phyloP scores from a whole-genome alignment of 2,797 vertebrate genomes.

The Enteromius viviparus region DNA sequence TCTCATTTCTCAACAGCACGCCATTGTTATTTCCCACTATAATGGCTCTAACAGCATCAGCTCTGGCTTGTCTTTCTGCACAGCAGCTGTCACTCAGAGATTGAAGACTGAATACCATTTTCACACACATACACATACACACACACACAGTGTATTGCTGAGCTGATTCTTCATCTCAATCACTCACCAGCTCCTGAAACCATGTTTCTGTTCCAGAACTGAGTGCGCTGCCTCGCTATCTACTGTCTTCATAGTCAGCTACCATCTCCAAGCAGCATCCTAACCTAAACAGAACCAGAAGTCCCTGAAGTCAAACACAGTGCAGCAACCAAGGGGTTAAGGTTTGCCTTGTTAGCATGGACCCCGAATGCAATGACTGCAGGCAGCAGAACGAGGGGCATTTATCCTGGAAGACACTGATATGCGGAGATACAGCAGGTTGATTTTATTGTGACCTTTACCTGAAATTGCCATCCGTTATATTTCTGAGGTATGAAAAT shows the following conservation, averaged over 20 bases:
- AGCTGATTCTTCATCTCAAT: constrained; percentile 1
- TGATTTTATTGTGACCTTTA: constrained; percentile 49
- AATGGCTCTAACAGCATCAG: neutral
- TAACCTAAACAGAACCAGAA: neutral
- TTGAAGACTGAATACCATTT: constrained; percentile 42
- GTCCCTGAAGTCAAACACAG: neutral
- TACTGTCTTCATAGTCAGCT: neutral
- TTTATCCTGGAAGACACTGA: constrained; percentile 16
- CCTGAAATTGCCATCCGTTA: constrained; percentile 37
- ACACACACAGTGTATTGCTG: neutral
- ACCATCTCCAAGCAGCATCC: neutral
- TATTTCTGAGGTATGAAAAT: constrained; percentile 45
- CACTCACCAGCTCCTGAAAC: constrained; percentile 3
- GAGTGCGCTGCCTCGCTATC: neutral
- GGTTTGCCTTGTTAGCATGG: neutral
- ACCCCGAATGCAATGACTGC: neutral
- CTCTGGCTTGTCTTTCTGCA: constrained; percentile 37
- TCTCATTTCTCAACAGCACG: constrained; percentile 49
- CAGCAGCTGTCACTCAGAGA: constrained; percentile 51
- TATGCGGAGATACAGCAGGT: constrained; percentile 14
- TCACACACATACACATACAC: neutral
- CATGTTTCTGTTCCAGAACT: constrained; percentile 11
- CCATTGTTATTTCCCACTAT: constrained; percentile 35
- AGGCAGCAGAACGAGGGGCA: neutral
- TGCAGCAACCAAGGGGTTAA: neutral